A percentile compares a stretch with the other conserved stretches of the same genome.
Evolutionary conservation across 2,888 invertebrate species (phyloP).

Genomic region (Eugnorisma glareosa): DNA sequence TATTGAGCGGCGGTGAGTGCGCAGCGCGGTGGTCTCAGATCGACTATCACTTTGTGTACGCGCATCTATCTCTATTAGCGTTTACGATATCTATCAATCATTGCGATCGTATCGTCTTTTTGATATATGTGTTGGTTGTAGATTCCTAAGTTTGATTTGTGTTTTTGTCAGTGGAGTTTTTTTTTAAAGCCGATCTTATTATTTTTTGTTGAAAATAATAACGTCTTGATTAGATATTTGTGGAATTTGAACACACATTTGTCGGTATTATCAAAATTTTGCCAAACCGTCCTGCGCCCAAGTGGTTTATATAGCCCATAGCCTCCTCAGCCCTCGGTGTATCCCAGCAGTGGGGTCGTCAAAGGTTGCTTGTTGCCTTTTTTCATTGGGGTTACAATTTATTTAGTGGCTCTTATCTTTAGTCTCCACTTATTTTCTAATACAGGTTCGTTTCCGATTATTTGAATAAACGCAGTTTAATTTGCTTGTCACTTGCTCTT

Average conservation of each 20-base stretch:
- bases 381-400: neutral
- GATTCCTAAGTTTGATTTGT: neutral
- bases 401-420: too few species aligned
- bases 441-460: too few species aligned
- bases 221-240: neutral
- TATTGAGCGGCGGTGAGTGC: constrained; percentile 14
- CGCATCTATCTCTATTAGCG: constrained; percentile 54
- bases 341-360: neutral
- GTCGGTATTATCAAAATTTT: neutral
- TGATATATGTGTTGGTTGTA: constrained; percentile 1
- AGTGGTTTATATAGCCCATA: neutral
- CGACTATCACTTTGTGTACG: constrained; percentile 43
- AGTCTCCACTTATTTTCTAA: too few species aligned
- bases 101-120: constrained; percentile 45
- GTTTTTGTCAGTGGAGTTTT: neutral
- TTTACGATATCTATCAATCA: constrained; percentile 49
- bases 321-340: neutral
- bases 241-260: neutral
- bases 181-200: neutral
- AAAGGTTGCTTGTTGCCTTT: neutral
- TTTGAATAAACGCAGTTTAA: neutral
- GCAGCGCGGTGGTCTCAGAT: constrained; percentile 52
- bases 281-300: neutral
- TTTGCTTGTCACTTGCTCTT: constrained; percentile 2
- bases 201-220: neutral